Evolutionary conservation across 2,797 vertebrate genomes (phyloP), one percentile per base, ranked within the genome.

Genomic region (Nyctalus aviator): DNA sequence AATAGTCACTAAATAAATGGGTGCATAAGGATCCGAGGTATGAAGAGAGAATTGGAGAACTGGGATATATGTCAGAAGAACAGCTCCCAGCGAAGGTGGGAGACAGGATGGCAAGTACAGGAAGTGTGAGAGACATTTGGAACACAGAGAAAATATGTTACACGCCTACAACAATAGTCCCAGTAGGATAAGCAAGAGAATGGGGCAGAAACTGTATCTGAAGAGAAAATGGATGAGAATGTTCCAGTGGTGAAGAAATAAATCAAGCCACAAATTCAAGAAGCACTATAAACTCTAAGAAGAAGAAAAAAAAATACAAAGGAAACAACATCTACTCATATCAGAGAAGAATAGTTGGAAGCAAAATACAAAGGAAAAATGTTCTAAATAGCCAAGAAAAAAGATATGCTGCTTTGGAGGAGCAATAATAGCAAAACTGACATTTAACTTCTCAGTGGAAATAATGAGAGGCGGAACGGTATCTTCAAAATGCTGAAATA

Each of bases 361-460:
- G n/a, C 59, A 91, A 88, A 78, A 91, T 30, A 77, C 48, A 86
- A 85, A 41, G 25, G 66, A 46, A 88, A 94, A 93, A 68, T 37
- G 12, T 71, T 94, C 62, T 23, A 83, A 91, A 88, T 8, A 75
- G 27, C 23, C 66, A 78, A 37, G 27, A 30, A 73, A 81, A 72
- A 91, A 81, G 41, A 10, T 30, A 71, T 30, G 46, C 44, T 92
- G 30, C 10, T 44, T 94, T 82, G 75, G 50, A 81, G 41, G 11
- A 72, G 59, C 46, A 76, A 48, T 18, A 90, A 30, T 18, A 53
- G 1, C 50, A 96, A 93, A 64, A 73, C 17, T 30, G 30, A 90
- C 35, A 84, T 71, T 32, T 68, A 18, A 84, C 69, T 93, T 83
- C 37, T 82, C 17, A 90, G 68, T 0, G 37, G 59, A 90, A 92